Conservation (phyloP, 2,113 vertebrate species). For the Dissostichus mawsoni region DNA sequence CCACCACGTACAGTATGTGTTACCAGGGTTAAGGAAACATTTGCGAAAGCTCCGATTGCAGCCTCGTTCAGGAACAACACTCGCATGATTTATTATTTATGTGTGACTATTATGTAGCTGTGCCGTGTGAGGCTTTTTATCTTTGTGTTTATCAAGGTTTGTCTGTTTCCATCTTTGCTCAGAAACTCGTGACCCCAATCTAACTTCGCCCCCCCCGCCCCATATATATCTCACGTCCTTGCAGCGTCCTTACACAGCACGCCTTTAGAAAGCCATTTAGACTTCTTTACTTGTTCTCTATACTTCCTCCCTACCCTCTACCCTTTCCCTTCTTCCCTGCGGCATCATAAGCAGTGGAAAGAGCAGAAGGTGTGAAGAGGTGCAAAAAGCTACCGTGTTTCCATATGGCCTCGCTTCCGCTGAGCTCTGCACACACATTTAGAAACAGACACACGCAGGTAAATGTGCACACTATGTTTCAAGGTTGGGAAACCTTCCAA, state of each 20-base stretch:
- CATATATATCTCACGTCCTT: conserved; percentile 58
- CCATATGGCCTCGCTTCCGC: conserved; percentile 57
- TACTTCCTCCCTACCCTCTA: conserved; percentile 26
- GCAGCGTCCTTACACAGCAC: conserved; percentile 62
- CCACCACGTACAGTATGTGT: conserved; percentile 12
- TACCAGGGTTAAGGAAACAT: conserved; percentile 7
- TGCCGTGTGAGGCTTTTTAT: not conserved
- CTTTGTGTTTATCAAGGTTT: conserved; percentile 34
- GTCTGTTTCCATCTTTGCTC: conserved; percentile 42
- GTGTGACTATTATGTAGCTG: not conserved
- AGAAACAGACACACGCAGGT: conserved; percentile 20
- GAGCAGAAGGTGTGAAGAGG: conserved; percentile 74
- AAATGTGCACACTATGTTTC: not conserved
- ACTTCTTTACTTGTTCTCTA: conserved; percentile 45
- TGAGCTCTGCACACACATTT: conserved; percentile 1
- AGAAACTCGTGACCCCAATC: not conserved
- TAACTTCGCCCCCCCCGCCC: not conserved
- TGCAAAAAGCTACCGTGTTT: conserved; percentile 75
- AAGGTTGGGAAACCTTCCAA: not conserved
- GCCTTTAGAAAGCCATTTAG: conserved; percentile 63
- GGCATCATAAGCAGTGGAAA: conserved; percentile 54
- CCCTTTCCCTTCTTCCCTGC: conserved; percentile 41
- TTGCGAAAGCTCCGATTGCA: not conserved
- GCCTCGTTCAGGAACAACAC: not conserved
- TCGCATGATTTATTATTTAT: conserved; percentile 24